Percentiles rank a stretch among this genome's conserved stretches.
Evolutionary conservation across 2,888 invertebrate species (phyloP).

Genomic region (Nezara viridula): DNA sequence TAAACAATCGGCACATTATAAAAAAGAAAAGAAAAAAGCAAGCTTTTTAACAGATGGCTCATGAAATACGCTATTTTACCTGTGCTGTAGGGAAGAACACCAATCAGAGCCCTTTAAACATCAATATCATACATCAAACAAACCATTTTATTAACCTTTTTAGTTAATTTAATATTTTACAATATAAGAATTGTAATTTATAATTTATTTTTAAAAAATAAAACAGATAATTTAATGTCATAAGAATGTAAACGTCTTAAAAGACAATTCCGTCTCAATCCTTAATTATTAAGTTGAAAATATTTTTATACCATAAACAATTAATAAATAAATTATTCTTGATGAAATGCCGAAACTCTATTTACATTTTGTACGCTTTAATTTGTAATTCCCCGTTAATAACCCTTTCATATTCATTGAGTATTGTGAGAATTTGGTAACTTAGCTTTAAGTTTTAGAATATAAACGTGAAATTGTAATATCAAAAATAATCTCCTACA

Average conservation of each 20-base stretch:
- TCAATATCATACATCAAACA: slow-evolving; percentile 43
- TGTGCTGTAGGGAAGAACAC: slow-evolving; percentile 65
- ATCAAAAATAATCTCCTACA: background rate
- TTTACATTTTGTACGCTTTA: no score
- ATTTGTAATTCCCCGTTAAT: no score
- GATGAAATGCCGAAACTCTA: no score
- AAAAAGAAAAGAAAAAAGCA: slow-evolving; percentile 28
- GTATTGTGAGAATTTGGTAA: no score
- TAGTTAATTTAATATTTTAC: background rate
- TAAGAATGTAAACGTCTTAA: no score
- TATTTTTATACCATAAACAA: background rate
- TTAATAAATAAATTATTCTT: no score
- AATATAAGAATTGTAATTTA: no score
- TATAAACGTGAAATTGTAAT: background rate
- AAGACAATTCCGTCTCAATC: background rate
- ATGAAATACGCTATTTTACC: slow-evolving; percentile 62
- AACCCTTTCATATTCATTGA: no score
- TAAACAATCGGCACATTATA: background rate
- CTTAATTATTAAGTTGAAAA: background rate
- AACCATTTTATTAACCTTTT: background rate
- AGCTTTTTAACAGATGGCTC: slow-evolving; percentile 10
- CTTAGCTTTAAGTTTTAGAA: background rate
- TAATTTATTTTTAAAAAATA: no score
- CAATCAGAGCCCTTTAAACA: slow-evolving; percentile 64
- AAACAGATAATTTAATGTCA: no score